These are phyloP conservation scores for Macropodus opercularis DNA, from an alignment of 2,797 vertebrate genomes.

Conservation along the genomic window DNA sequence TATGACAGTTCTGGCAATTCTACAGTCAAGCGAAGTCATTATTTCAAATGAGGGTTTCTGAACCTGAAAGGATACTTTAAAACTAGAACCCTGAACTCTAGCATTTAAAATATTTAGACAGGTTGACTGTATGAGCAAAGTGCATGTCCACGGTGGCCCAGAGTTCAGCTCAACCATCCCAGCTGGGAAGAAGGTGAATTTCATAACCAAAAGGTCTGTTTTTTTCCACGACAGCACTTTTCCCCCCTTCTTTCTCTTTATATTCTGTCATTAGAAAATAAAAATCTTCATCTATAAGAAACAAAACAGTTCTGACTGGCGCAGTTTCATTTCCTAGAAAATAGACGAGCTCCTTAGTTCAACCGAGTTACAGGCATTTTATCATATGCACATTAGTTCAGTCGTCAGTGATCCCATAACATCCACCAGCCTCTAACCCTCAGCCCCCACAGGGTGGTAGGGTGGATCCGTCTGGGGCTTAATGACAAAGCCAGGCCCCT, in stretches of 20 bases:
- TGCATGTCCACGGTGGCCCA: slow-evolving; percentile 47
- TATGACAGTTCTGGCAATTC: slow-evolving; percentile 22
- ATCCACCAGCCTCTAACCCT: slow-evolving; percentile 31
- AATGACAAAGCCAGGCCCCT: slow-evolving; percentile 61
- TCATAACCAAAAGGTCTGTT: slow-evolving; percentile 38
- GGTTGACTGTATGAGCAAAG: slow-evolving; percentile 52
- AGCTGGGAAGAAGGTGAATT: slow-evolving; percentile 38
- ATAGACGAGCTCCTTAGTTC: not conserved
- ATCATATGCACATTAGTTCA: slow-evolving; percentile 35
- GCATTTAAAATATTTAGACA: slow-evolving; percentile 57
- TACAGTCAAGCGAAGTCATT: not conserved
- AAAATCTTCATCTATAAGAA: slow-evolving; percentile 32
- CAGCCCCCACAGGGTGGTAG: slow-evolving; percentile 35
- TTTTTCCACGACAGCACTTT: slow-evolving; percentile 8
- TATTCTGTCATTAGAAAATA: slow-evolving; percentile 22
- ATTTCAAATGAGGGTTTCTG: slow-evolving; percentile 15
- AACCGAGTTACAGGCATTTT: slow-evolving; percentile 23
- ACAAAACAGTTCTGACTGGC: not conserved
- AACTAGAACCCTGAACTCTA: slow-evolving; percentile 52
- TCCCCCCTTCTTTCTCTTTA: slow-evolving; percentile 26
- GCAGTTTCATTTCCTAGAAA: no score
- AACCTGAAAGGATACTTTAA: slow-evolving; percentile 37
- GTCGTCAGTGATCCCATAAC: slow-evolving; percentile 17
- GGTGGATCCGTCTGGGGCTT: slow-evolving; percentile 57
- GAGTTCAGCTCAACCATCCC: slow-evolving; percentile 52